Conservation (phyloP, 2,888 invertebrate genomes). For the Eremobia ochroleuca region DNA sequence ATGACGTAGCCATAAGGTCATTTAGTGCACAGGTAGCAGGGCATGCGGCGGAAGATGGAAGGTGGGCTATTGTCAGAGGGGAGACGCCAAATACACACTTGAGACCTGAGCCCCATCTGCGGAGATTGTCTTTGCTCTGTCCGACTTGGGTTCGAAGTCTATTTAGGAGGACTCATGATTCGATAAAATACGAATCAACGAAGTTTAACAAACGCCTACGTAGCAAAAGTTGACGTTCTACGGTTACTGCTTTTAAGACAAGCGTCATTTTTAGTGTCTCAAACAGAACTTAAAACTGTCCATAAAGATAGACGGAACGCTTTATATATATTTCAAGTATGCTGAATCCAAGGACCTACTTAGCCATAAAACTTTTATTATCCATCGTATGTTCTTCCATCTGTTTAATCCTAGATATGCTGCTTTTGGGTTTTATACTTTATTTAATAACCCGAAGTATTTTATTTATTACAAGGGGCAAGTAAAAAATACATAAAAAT, state of each 20-base stretch:
- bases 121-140: neutral
- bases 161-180: neutral
- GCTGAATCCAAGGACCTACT: constrained; percentile 33
- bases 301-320: constrained; percentile 39
- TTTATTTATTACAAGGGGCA: constrained; percentile 20
- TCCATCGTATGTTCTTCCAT: constrained; percentile 44
- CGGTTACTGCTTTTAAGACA: neutral
- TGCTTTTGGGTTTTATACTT: constrained; percentile 37
- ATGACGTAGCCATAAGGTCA: neutral
- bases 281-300: constrained; percentile 4
- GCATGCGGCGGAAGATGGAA: neutral
- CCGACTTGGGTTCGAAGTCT: neutral
- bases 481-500: constrained; percentile 37
- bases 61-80: neutral
- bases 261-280: constrained; percentile 3
- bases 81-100: neutral
- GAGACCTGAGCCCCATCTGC: neutral
- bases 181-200: neutral
- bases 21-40: neutral
- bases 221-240: neutral
- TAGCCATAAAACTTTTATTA: constrained; percentile 53
- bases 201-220: neutral
- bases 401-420: constrained; percentile 55
- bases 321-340: constrained; percentile 40
- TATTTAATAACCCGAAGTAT: constrained; percentile 37